phyloP scores from a whole-genome alignment of 2,113 vertebrate species.

The Caretta caretta region DNA sequence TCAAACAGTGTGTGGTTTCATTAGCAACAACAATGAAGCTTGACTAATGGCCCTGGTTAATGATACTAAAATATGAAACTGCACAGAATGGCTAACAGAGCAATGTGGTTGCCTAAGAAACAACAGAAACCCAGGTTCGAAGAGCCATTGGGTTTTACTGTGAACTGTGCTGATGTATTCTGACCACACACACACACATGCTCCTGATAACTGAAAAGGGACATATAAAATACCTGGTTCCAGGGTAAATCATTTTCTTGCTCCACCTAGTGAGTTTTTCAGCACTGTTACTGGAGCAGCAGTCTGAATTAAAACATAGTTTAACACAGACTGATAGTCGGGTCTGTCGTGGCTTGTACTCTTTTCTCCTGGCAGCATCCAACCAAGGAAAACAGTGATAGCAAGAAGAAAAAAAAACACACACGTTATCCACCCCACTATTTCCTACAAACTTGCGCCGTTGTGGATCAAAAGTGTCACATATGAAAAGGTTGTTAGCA shows the following conservation, averaged over 20 bases:
- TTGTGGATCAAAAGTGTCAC: constrained; percentile 11
- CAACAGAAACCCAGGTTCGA: neutral
- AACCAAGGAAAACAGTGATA: neutral
- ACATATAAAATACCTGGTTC: neutral
- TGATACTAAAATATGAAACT: constrained; percentile 28
- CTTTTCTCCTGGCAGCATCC: neutral
- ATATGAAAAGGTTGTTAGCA: neutral
- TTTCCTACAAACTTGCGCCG: neutral
- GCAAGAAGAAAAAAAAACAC: neutral
- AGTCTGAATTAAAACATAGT: neutral
- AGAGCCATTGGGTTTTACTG: neutral
- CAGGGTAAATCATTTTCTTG: neutral
- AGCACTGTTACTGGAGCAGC: neutral
- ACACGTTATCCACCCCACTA: fast-evolving
- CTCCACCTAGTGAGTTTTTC: neutral
- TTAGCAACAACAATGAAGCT: constrained; percentile 47
- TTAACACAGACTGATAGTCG: neutral
- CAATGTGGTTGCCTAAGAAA: neutral
- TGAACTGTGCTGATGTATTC: neutral
- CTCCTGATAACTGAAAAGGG: neutral
- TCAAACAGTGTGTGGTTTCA: neutral
- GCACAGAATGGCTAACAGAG: neutral
- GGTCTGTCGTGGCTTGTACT: fast-evolving
- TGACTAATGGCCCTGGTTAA: constrained; percentile 45
- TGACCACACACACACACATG: neutral